These are phyloP conservation scores for Acinonyx jubatus DNA, from an alignment of 2,113 vertebrate species.

Conservation along the genomic window DNA sequence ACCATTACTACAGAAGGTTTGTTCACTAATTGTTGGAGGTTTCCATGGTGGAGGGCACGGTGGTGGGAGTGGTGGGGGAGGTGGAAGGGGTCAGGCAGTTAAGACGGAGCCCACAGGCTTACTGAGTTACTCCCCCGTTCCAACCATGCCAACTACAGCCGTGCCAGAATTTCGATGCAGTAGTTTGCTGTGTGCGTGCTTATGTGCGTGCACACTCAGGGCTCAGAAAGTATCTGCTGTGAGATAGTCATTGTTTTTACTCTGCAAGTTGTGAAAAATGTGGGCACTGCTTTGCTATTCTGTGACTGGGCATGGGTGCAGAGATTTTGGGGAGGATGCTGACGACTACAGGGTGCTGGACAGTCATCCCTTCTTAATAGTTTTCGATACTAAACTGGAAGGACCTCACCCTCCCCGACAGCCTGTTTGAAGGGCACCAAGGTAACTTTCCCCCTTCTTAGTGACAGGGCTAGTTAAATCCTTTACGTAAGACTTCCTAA, in stretches of 20 bases:
- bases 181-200: not conserved
- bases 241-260: not conserved
- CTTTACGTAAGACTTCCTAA: not conserved
- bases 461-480: not conserved
- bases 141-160: not conserved
- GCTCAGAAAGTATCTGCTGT: not conserved
- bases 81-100: not conserved
- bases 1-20: slow-evolving; percentile 98
- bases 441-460: not conserved
- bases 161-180: not conserved
- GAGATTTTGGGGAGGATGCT: not conserved
- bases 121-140: not conserved
- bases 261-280: not conserved
- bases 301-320: not conserved
- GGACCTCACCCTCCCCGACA: not conserved
- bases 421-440: not conserved
- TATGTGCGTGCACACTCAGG: not conserved
- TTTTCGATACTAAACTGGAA: not conserved
- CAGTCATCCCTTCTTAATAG: not conserved
- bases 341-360: not conserved
- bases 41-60: accelerated
- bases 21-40: not conserved
- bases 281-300: not conserved
- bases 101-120: not conserved
- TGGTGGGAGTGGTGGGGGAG: not conserved